These are phyloP conservation scores for Drosophila kikkawai DNA, from an alignment of 1,140 invertebrate genomes.

Conservation along the genomic window DNA sequence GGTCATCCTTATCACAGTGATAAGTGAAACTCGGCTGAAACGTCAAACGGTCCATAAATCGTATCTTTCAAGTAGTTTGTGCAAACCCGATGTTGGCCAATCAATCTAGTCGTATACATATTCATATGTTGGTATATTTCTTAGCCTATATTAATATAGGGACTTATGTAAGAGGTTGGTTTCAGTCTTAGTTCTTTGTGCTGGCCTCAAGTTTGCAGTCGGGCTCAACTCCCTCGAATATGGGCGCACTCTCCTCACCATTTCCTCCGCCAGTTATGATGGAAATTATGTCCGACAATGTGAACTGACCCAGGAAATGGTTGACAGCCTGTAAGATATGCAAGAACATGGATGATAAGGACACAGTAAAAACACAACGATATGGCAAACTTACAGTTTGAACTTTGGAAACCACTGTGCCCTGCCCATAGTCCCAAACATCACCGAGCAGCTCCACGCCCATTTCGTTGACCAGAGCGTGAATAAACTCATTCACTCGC, in stretches of 20 bases:
- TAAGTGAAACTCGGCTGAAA: conserved; percentile 10
- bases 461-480: conserved; percentile 70
- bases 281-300: conserved; percentile 55
- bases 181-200: conserved; percentile 43
- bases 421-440: conserved; percentile 64
- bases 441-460: conserved; percentile 73
- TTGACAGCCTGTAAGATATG: conserved; percentile 57
- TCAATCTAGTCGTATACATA: conserved; percentile 2
- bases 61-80: conserved; percentile 3
- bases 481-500: conserved; percentile 65
- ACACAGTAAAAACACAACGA: neutral
- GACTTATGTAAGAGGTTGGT: neutral
- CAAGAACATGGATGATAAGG: neutral
- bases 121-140: neutral
- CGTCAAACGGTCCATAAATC: conserved; percentile 47
- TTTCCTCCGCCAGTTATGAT: conserved; percentile 57
- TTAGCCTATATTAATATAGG: conserved; percentile 7
- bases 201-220: conserved; percentile 51
- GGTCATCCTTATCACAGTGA: conserved; percentile 31
- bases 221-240: conserved; percentile 71
- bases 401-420: conserved; percentile 26
- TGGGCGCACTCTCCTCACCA: conserved; percentile 53
- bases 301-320: conserved; percentile 48
- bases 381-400: conserved; percentile 51
- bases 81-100: neutral